Conservation (phyloP, 2,113 vertebrate genomes). For the Bufo gargarizans region DNA sequence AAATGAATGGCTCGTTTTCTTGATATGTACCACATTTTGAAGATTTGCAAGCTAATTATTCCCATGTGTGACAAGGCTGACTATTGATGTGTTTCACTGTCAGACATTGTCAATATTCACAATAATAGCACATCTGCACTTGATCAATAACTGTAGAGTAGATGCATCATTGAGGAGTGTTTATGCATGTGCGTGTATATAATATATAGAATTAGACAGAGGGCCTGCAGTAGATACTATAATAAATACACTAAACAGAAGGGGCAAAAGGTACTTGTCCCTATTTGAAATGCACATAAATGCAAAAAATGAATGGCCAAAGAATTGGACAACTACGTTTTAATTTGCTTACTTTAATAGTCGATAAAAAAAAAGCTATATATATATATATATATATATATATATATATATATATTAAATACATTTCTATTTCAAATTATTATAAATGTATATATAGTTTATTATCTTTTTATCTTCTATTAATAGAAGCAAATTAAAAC, state of each 20-base stretch:
- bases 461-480: background rate
- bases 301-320: too few species aligned
- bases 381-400: background rate
- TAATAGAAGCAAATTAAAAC: background rate
- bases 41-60: slow-evolving; percentile 58
- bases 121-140: slow-evolving; percentile 57
- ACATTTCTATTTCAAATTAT: background rate
- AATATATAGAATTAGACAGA: background rate
- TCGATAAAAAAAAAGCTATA: background rate
- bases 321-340: too few species aligned
- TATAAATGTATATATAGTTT: too few species aligned
- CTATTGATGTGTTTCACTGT: slow-evolving; percentile 57
- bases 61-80: slow-evolving; percentile 56
- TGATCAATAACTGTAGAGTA: slow-evolving; percentile 56
- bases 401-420: background rate
- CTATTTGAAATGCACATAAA: background rate
- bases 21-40: slow-evolving; percentile 49
- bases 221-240: background rate
- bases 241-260: background rate
- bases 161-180: slow-evolving; percentile 40
- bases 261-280: background rate
- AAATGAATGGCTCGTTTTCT: slow-evolving; percentile 47
- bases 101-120: slow-evolving; percentile 57
- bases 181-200: slow-evolving; percentile 5
- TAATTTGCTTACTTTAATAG: too few species aligned